Evolutionary conservation across 1,140 invertebrate genomes (phyloP).

Genomic region (Agrypnia vestita): DNA sequence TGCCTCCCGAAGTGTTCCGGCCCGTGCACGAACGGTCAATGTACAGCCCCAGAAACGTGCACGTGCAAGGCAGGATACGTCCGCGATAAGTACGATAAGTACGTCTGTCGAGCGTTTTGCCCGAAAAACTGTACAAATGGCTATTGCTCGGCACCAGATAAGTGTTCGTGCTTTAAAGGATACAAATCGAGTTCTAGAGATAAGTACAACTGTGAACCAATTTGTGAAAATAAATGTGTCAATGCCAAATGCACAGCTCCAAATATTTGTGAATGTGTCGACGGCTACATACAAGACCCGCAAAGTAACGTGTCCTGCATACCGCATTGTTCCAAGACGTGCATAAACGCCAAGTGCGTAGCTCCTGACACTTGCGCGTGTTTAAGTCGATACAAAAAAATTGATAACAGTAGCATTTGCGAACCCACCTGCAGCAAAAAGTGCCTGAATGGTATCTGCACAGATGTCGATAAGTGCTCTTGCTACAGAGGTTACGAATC

Average conservation of each 20-base stretch:
- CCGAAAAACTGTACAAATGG: slow-evolving; percentile 22
- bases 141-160: slow-evolving; percentile 70
- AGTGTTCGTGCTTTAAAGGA: slow-evolving; percentile 63
- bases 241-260: slow-evolving; percentile 70
- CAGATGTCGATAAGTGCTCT: slow-evolving; percentile 63
- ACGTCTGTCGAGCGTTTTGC: slow-evolving; percentile 41
- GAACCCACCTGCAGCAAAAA: not conserved
- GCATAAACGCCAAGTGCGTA: slow-evolving; percentile 68
- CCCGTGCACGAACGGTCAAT: slow-evolving; percentile 69
- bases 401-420: not conserved
- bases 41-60: slow-evolving; percentile 70
- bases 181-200: not conserved
- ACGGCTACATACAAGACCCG: slow-evolving; percentile 6
- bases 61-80: slow-evolving; percentile 62
- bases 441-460: slow-evolving; percentile 28
- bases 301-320: slow-evolving; percentile 61
- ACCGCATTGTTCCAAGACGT: slow-evolving; percentile 67
- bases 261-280: slow-evolving; percentile 66
- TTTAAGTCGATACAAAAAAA: slow-evolving; percentile 18
- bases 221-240: slow-evolving; percentile 67
- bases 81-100: not conserved
- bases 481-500: slow-evolving; percentile 60
- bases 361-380: slow-evolving; percentile 64
- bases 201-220: slow-evolving; percentile 64
- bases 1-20: slow-evolving; percentile 68